Base-by-base conservation (phyloP, 1,140 invertebrate genomes). In the Calycopis cecrops region DNA sequence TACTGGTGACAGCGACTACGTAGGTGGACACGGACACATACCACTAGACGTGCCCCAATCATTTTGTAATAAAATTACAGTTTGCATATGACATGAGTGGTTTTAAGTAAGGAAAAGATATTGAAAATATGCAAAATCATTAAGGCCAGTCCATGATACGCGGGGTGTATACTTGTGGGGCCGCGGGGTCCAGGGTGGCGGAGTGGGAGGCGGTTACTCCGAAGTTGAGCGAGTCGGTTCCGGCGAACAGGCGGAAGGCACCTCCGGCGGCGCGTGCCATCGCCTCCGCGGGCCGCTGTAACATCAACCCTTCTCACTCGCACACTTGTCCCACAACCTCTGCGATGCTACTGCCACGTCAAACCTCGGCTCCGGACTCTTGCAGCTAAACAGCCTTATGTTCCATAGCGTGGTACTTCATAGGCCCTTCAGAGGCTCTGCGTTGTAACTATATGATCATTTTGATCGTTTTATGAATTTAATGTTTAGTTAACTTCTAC, bases 221-320 rank as follows among this genome's bases (percentile, higher is more conserved):
- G 76, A 93, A 88, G 85, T 91, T 92, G 62, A 93, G 89, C 79
- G 91, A 92, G 89, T 94, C 92, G 54, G 93, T 94, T 67, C 93
- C 93, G 57, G 93, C 92, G 69, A 94, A 91, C 76, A 94, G 91
- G 50, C 93, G 91, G 88, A 93, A 94, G 68, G 93, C 91, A 69
- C 91, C 91, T 71, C 93, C 93, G 47, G 92, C 93, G 69, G 92
- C 92, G 78, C 93, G 89, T 71, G 93, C 93, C 86, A 92, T 91
- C 77, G 91, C 90, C 89, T 93, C 93, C 67, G 93, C 93, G 77
- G 92, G 92, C 85, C 90, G 91, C 93, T 93, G 89, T 47, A 79
- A 85, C 64, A 76, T 65, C 70, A 69, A 64, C 61, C 69, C 69
- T 60, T 21, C 60, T 69, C 66, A 72, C 57, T 73, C 60, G 65